These are phyloP conservation scores for Siderastrea radians DNA, from an alignment of 92 coral and sea anemone species.

Conservation along the genomic window DNA sequence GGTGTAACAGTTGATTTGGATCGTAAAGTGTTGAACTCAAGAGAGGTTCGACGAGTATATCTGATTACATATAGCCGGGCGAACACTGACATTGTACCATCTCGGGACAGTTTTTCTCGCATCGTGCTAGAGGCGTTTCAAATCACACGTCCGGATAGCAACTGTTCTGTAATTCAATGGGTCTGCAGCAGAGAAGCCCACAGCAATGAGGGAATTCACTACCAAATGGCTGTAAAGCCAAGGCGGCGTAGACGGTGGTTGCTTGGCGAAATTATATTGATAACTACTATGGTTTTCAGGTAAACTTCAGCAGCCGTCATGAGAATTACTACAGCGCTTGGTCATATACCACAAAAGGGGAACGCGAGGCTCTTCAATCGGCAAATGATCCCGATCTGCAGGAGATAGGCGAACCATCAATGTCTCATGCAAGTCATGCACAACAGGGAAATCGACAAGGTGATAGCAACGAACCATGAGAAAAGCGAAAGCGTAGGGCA, in stretches of 20 bases:
- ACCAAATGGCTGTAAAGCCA: neutral
- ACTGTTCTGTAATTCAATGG: neutral
- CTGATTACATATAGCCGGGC: neutral
- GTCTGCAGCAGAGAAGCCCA: neutral
- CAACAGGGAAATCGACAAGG: neutral
- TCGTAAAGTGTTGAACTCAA: no score
- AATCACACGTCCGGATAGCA: neutral
- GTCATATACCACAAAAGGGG: conserved; percentile 63
- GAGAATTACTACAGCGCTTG: conserved; percentile 46
- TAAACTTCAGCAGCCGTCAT: conserved; percentile 25
- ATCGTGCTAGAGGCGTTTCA: neutral
- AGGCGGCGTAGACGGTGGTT: neutral
- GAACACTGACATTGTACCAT: neutral
- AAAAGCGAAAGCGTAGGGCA: neutral
- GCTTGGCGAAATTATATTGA: neutral
- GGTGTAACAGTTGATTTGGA: no score
- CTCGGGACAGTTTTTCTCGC: neutral
- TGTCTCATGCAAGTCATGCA: neutral
- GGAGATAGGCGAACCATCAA: neutral
- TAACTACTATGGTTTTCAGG: neutral
- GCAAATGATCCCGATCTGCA: conserved; percentile 42
- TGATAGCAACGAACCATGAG: no score
- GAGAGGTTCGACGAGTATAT: neutral
- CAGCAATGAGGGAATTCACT: neutral
- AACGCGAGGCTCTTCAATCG: conserved; percentile 36